These are phyloP conservation scores for Rhabdomys dilectus DNA, from an alignment of 2,113 vertebrate genomes.

Conservation along the genomic window DNA sequence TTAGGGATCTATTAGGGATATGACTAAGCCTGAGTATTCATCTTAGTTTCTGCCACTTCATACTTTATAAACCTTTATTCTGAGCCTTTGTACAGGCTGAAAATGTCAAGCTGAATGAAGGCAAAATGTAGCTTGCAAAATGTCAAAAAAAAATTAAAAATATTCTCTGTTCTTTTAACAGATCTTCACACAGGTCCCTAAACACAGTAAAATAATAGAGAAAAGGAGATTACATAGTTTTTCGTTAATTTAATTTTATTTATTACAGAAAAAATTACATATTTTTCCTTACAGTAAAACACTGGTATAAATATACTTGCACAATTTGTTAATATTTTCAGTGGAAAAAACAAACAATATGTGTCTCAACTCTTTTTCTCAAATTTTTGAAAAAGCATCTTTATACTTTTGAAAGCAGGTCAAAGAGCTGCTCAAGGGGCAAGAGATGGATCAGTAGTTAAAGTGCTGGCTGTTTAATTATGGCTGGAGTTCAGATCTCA, in stretches of 20 bases:
- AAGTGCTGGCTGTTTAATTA: background rate
- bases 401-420: background rate
- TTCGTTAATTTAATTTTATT: background rate
- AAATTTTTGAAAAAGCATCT: background rate
- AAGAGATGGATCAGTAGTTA: background rate
- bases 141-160: background rate
- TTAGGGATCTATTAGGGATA: background rate
- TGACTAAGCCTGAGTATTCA: background rate
- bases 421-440: background rate
- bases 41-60: background rate
- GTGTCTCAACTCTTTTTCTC: background rate
- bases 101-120: background rate
- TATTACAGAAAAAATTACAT: background rate
- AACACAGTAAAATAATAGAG: background rate
- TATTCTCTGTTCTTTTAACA: background rate
- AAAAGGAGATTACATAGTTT: background rate
- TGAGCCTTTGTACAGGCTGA: background rate
- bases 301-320: background rate
- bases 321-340: background rate
- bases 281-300: background rate
- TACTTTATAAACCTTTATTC: slow-evolving; percentile 18
- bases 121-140: background rate
- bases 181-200: background rate
- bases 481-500: background rate
- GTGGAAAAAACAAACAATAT: background rate